A percentile compares a stretch with the other conserved stretches of the same genome.
phyloP scores from a whole-genome alignment of 2,888 invertebrate species.

The Hirtodrosophila cameraria region DNA sequence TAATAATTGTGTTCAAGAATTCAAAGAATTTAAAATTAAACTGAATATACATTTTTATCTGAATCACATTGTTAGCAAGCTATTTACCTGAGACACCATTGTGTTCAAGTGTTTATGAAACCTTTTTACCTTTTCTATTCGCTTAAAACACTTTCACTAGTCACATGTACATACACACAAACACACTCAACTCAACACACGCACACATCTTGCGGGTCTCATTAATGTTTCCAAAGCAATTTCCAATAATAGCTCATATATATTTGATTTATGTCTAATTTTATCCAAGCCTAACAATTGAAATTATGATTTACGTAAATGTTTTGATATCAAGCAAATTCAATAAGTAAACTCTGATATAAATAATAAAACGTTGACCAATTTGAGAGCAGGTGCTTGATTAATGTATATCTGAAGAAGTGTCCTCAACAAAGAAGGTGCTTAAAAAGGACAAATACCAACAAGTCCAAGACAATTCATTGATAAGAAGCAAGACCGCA shows the following conservation, averaged over 20 bases:
- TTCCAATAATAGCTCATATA: constrained; percentile 30
- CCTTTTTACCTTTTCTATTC: neutral
- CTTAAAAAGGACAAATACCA: constrained; percentile 38
- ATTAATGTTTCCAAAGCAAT: constrained; percentile 22
- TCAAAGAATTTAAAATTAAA: too few relatives aligned
- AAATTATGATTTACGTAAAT: constrained; percentile 68
- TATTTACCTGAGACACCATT: constrained; percentile 10
- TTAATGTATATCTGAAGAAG: constrained; percentile 33
- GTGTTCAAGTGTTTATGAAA: neutral
- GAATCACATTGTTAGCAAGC: too few relatives aligned
- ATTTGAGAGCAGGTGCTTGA: constrained; percentile 45
- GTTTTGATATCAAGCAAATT: constrained; percentile 53
- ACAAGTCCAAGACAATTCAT: constrained; percentile 40
- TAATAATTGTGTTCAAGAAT: too few relatives aligned
- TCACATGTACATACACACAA: constrained; percentile 17
- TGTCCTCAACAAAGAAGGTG: constrained; percentile 35
- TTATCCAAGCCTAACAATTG: constrained; percentile 49
- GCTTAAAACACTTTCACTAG: constrained; percentile 25
- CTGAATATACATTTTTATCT: too few relatives aligned
- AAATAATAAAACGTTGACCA: constrained; percentile 46
- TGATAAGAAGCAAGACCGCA: constrained; percentile 64
- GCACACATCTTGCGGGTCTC: constrained; percentile 24
- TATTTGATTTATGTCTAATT: constrained; percentile 27
- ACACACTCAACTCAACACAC: neutral
- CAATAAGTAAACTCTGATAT: constrained; percentile 42